These are phyloP conservation scores for Nomada ruficornis DNA, from an alignment of 2,888 invertebrate genomes.

Conservation along the genomic window DNA sequence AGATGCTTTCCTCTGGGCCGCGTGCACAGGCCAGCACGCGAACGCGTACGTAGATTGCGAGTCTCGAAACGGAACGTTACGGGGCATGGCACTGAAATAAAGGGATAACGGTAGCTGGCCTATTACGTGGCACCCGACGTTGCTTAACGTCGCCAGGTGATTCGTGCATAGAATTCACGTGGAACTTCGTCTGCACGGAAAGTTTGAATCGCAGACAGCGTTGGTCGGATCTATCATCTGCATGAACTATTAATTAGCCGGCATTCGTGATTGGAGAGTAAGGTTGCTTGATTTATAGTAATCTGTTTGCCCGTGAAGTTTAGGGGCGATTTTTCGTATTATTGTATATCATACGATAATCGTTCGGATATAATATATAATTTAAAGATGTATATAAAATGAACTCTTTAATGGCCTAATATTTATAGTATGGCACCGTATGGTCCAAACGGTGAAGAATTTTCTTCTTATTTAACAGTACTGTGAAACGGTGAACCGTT, in stretches of 20 bases:
- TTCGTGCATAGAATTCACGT: slow-evolving; percentile 11
- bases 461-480: too few relatives aligned
- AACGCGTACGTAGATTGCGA: slow-evolving; percentile 29
- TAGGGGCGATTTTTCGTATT: too few relatives aligned
- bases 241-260: slow-evolving; percentile 30
- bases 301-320: too few relatives aligned
- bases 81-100: slow-evolving; percentile 32
- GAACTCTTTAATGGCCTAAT: too few relatives aligned
- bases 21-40: slow-evolving; percentile 35
- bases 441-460: too few relatives aligned
- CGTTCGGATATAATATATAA: too few relatives aligned
- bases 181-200: slow-evolving; percentile 1
- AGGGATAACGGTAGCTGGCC: slow-evolving; percentile 54
- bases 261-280: slow-evolving; percentile 18
- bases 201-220: neutral
- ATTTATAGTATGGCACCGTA: too few relatives aligned
- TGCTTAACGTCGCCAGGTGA: slow-evolving; percentile 3
- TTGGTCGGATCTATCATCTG: neutral
- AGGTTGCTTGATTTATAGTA: neutral
- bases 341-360: too few relatives aligned
- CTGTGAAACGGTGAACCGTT: too few relatives aligned
- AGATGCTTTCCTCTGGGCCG: slow-evolving; percentile 38
- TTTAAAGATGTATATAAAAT: too few relatives aligned
- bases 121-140: neutral
- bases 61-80: slow-evolving; percentile 39